Evolutionary conservation across 2,888 invertebrate species (phyloP), one percentile per base, ranked within the genome.

Genomic region (Rutpela maculata): DNA sequence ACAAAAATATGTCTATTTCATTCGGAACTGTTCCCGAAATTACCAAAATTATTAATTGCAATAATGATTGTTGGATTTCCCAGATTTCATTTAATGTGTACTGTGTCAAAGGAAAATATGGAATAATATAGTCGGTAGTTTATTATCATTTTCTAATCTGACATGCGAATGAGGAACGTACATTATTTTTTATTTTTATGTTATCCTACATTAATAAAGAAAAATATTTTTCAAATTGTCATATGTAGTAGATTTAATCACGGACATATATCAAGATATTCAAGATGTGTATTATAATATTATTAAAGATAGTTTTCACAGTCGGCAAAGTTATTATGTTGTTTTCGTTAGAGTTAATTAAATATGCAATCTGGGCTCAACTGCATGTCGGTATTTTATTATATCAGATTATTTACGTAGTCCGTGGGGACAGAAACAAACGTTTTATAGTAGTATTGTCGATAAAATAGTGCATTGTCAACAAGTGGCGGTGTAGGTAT

Each of bases 401-500:
- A 59, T 70, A 60, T 43, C 60, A 38, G 50, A 60, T 69, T n/a
- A 57, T 69, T 70, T 70, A 57, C 57, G 60, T 38, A 38, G 19
- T 70, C 19, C 57, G 22, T 17, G 56, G 35, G 68, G 70, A 70
- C 70, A 73, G 75, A 66, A 72, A 76, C 59, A 26, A 66, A 73
- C 67, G 55, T 73, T 78, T 73, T 70, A 76, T 60, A 65, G 63
- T 71, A 74, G 77, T 60, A 75, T 75, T 74, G 76, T 74, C 76
- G 77, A 77, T 78, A 78, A 81, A 82, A 81, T 81, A 81, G 81
- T 80, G 81, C 80, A 83, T 85, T 85, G 85, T 86, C 86, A 87
- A 87, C 87, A 87, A 85, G 86, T 86, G 86, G 84, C 85, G 80
- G 79, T 82, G 81, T 82, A 78, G 83, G 74, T 88, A 88, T 88